Base-by-base conservation (phyloP, 2,113 vertebrate species). In the Tychaedon coryphoeus region DNA sequence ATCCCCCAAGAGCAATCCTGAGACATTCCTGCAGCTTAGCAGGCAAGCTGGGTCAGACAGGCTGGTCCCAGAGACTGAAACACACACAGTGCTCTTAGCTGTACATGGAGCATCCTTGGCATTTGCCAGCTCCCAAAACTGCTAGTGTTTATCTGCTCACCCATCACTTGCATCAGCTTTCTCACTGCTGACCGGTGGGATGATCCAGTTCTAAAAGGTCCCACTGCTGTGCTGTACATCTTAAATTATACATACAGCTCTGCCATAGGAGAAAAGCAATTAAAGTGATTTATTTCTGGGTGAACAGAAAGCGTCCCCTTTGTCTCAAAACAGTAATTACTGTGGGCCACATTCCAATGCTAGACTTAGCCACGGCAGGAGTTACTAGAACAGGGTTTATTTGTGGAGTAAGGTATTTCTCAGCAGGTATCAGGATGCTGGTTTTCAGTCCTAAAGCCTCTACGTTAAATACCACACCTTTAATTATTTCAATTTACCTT, bases 281-380 rank as follows among this genome's bases (percentile, higher is more conserved):
- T 94, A 86, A 75, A 93, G 61, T 92, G 74, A 94, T 90, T 96
- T 82, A 90, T 94, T 96, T 93, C 85, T 86, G 81, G 51, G 71
- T 90, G 90, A 93, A 81, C 26, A 83, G 71, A 96, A 95, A 88
- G 34, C 1, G 0, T 88, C 67, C 60, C 56, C 48, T 86, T 93
- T 83, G 67, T 60, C 75, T 93, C 85, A 66, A 67, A 92, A 58
- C 66, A 88, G 56, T 79, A 95, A 90, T 88, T 95, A 93, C 66
- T 3, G 2, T 3, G 5, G 58, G 66, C n/a, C 54, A 70, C 73
- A 62, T 75, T 90, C 76, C 66, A 78, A 5, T 20, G 69, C 38
- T 33, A 69, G 34, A 58, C 54, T 83, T 66, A 76, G 25, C 42
- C 77, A 69, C 0, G 1, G 78, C 58, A 89, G 70, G 66, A 89